Percentiles rank a stretch among this genome's conserved stretches.
Evolutionary conservation across 2,888 invertebrate genomes (phyloP).

Genomic region (Ceraclea dissimilis): DNA sequence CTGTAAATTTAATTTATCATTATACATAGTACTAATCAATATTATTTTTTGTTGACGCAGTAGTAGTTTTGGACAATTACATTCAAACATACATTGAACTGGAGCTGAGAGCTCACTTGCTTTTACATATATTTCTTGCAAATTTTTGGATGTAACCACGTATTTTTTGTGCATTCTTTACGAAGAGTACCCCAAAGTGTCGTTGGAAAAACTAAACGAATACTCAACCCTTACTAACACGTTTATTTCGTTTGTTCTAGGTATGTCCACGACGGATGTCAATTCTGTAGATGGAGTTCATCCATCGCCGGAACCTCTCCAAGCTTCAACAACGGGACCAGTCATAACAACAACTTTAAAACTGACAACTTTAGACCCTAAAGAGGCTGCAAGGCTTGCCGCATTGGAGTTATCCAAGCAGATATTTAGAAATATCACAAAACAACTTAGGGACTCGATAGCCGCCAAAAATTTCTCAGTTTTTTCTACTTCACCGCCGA

Average conservation of each 20-base stretch:
- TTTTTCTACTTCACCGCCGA: conserved; percentile 20
- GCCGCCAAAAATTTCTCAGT: conserved; percentile 39
- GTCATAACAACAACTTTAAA: not conserved
- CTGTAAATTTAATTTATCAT: no score
- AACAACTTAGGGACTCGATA: conserved; percentile 46
- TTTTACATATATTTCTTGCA: no score
- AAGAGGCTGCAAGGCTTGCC: conserved; percentile 23
- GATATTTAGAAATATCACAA: conserved; percentile 48
- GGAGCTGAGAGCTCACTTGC: no score
- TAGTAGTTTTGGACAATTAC: no score
- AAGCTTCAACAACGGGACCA: not conserved
- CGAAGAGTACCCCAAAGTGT: no score
- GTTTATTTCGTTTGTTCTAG: conserved; percentile 6
- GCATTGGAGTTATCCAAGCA: conserved; percentile 45
- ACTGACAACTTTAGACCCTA: conserved; percentile 31
- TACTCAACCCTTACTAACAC: no score
- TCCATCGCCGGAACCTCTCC: not conserved
- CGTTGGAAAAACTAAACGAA: no score
- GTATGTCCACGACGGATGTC: conserved; percentile 14
- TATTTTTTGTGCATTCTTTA: no score
- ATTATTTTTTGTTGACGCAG: no score
- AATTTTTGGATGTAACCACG: no score
- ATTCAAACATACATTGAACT: no score
- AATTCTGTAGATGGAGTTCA: not conserved
- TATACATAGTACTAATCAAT: no score